These are phyloP conservation scores for Drosophila neocordata DNA, from an alignment of 1,140 invertebrate species.

Conservation along the genomic window DNA sequence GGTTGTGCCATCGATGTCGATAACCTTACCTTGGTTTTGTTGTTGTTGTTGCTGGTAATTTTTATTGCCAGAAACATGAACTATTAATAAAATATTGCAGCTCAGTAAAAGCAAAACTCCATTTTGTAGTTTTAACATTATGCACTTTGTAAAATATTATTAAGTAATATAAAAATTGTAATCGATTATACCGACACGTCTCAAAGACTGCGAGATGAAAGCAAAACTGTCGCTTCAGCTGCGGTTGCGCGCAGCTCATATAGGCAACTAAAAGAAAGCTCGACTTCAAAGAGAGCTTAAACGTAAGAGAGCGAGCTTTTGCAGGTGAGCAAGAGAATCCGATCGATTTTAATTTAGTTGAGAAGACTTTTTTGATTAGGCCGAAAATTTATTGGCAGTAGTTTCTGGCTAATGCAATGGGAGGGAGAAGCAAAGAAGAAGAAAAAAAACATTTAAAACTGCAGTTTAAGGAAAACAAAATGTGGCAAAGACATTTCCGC, in stretches of 20 bases:
- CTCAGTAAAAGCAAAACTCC: conserved; percentile 49
- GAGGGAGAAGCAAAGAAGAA: conserved; percentile 14
- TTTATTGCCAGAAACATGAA: conserved; percentile 47
- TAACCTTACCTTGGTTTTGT: conserved; percentile 59
- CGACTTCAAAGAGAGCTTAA: not conserved
- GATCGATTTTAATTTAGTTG: conserved; percentile 33
- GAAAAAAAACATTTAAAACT: conserved; percentile 36
- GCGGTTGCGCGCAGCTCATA: conserved; percentile 60
- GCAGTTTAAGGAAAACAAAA: conserved; percentile 61
- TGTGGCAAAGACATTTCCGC: conserved; percentile 69
- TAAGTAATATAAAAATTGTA: conserved; percentile 13
- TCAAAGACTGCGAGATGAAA: conserved; percentile 52
- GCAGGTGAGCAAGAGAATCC: conserved; percentile 37
- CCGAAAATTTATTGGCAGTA: conserved; percentile 42
- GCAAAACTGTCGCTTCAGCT: conserved; percentile 56
- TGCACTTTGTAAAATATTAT: conserved; percentile 40
- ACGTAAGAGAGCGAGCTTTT: conserved; percentile 13
- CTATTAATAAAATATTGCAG: conserved; percentile 48
- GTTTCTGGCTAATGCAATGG: not conserved
- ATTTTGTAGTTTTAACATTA: conserved; percentile 51
- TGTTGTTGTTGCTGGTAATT: conserved; percentile 47
- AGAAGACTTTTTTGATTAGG: conserved; percentile 35
- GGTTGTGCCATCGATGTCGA: conserved; percentile 9
- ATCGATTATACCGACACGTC: conserved; percentile 36
- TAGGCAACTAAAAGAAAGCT: conserved; percentile 51